phyloP scores from a whole-genome alignment of 92 coral and sea anemone species.

The Galaxea fascicularis region DNA sequence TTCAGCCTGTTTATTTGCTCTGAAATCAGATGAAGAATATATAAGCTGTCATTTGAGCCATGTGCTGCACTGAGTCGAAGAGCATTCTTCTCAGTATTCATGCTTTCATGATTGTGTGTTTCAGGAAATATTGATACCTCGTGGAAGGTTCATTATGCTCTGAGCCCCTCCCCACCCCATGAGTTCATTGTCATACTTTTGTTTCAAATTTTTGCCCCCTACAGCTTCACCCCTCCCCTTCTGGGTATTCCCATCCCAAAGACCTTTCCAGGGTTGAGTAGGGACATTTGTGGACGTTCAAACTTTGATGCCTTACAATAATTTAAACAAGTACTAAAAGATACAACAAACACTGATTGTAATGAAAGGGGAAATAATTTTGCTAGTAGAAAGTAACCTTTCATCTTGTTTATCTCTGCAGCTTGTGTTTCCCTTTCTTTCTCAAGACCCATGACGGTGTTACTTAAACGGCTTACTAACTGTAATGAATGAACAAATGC shows the following conservation, averaged over 20 bases:
- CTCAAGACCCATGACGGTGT: slow-evolving; percentile 67
- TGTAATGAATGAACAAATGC: neutral
- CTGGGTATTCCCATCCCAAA: no score
- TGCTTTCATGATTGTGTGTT: no score
- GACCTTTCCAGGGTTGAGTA: no score
- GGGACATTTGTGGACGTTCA: no score
- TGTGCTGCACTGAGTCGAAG: no score
- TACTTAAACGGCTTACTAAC: slow-evolving; percentile 66
- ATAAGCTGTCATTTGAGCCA: neutral
- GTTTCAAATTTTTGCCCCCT: no score
- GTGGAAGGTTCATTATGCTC: no score
- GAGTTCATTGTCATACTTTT: no score
- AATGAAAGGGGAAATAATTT: neutral
- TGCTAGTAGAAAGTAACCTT: slow-evolving; percentile 38
- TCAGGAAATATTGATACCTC: no score
- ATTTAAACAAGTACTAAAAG: neutral
- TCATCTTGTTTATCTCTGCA: slow-evolving; percentile 73
- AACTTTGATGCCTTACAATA: neutral
- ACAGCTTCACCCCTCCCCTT: no score
- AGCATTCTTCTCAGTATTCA: no score
- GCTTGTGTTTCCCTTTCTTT: slow-evolving; percentile 74
- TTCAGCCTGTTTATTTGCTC: slow-evolving; percentile 75
- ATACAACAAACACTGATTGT: neutral
- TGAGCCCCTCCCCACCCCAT: no score
- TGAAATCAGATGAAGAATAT: slow-evolving; percentile 7